phyloP scores from a whole-genome alignment of 2,888 invertebrate species.

The Drosophila formosana region DNA sequence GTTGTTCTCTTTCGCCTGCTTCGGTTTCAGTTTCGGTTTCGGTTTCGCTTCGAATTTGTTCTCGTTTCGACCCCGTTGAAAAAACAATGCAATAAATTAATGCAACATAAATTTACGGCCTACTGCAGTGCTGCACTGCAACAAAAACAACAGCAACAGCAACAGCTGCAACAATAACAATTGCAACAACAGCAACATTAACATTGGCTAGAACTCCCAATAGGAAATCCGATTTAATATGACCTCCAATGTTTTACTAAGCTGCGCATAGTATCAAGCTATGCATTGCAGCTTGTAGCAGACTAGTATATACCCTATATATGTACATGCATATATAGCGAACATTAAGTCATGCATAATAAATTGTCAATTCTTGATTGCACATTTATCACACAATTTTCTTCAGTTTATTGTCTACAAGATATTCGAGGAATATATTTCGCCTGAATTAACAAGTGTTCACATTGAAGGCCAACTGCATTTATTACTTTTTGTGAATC shows the following conservation, averaged over 20 bases:
- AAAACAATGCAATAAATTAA: slow-evolving; percentile 73
- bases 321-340: no score
- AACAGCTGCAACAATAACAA: background rate
- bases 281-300: background rate
- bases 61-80: slow-evolving; percentile 30
- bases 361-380: no score
- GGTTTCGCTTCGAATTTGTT: slow-evolving; percentile 13
- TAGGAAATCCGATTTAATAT: slow-evolving; percentile 27
- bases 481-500: background rate
- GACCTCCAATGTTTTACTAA: slow-evolving; percentile 19
- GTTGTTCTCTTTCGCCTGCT: background rate
- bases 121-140: slow-evolving; percentile 70
- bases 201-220: slow-evolving; percentile 23
- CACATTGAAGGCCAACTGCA: background rate
- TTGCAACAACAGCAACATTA: slow-evolving; percentile 14
- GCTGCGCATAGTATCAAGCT: background rate
- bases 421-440: no score
- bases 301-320: background rate
- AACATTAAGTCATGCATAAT: no score
- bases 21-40: background rate
- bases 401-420: no score
- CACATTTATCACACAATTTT: no score
- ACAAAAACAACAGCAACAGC: slow-evolving; percentile 34
- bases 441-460: no score
- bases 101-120: slow-evolving; percentile 77